phyloP scores from a whole-genome alignment of 2,797 vertebrate species.

The Periophthalmus magnuspinnatus region DNA sequence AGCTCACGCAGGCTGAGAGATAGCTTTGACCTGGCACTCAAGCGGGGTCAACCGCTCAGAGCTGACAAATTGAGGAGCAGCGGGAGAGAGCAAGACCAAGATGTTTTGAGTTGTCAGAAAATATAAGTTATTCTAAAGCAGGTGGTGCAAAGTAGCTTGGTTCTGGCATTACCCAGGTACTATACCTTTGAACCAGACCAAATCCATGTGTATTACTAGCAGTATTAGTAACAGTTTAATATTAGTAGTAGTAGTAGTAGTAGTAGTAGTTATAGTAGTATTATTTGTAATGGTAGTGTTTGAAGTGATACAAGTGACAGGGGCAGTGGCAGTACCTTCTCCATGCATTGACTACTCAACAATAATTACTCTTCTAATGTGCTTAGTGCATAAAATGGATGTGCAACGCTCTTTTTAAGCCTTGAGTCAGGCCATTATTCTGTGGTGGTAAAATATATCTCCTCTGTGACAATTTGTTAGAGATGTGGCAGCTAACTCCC shows the following conservation, averaged over 20 bases:
- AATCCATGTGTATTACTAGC: too few species aligned
- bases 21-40: constrained; percentile 70
- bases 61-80: constrained; percentile 62
- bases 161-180: neutral
- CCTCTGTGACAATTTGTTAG: neutral
- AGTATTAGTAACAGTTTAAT: neutral
- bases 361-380: too few species aligned
- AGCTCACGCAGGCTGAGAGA: constrained; percentile 63
- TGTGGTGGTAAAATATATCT: neutral
- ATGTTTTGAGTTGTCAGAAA: constrained; percentile 30
- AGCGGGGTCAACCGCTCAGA: constrained; percentile 64
- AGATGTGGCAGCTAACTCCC: neutral
- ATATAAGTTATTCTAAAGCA: constrained; percentile 13
- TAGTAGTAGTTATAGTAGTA: neutral
- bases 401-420: neutral
- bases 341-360: too few species aligned
- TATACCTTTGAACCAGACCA: neutral
- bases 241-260: neutral
- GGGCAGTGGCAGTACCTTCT: neutral
- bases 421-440: neutral
- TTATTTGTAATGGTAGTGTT: neutral
- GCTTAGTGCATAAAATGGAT: neutral
- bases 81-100: constrained; percentile 43
- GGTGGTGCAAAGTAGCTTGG: neutral
- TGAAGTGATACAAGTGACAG: neutral